Base-by-base conservation (phyloP, 1,140 invertebrate species). In the Micrasema longulum region DNA sequence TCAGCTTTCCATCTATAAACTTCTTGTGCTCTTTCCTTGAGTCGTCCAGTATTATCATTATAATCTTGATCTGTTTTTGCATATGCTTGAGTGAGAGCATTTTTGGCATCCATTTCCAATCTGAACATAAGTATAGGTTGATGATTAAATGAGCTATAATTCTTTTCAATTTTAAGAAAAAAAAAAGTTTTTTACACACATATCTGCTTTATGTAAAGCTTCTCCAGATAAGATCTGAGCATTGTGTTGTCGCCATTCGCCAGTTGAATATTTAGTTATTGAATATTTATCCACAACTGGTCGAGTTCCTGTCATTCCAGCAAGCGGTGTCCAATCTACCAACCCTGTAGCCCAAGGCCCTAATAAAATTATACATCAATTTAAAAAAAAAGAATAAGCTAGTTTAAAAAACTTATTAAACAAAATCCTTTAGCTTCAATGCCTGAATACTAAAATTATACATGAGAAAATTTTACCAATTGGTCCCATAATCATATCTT, bases 221-320 rank as follows among this genome's bases (percentile, higher is more conserved):
- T 81, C 82, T 18, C 81, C 77, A 68, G 89, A 84, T 9, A 91
- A 80, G 3, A 89, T 84, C 23, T 86, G 78, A 74, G 88, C 81
- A 77, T 92, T 92, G 45, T 88, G 88, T 55, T 85, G 79, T 35
- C 89, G 82, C 91, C 91, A 92, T 81, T 93, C 90, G 0, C 84
- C 87, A 0, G 89, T 82, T 64, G 90, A 91, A 77, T 87, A 91
- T 68, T 88, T 84, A 10, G 91, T 91, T 16, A 92, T 86, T 0
- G 91, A 91, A 78, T 93, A 93, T 77, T 89, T 90, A 81, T 92
- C 90, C 0, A 90, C 90, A 0, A 88, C 85, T 0, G 91, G 91
- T 72, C 91, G 84, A 0, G 90, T 87, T 1, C 91, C 91, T 1
- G 91, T 92, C 69, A 92, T 81, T 4, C 86, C 89, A 16, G 83